These are phyloP conservation scores for Phymatocera aterrima DNA, from an alignment of 2,888 invertebrate genomes.

Conservation along the genomic window DNA sequence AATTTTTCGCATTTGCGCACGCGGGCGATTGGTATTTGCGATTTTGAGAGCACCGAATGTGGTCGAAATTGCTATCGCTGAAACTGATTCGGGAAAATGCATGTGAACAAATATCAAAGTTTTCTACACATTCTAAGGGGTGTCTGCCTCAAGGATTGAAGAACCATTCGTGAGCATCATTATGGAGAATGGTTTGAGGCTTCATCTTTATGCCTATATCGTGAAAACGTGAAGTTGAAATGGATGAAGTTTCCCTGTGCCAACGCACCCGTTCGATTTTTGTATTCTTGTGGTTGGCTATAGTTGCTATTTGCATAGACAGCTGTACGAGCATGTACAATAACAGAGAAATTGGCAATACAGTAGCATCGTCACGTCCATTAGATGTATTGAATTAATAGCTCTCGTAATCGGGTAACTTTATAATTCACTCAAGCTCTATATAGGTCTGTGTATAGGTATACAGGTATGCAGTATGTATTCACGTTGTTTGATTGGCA, in stretches of 20 bases:
- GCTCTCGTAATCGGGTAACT: conserved; percentile 12
- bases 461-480: too few species aligned
- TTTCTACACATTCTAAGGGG: neutral
- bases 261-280: neutral
- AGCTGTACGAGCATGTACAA: neutral
- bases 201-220: neutral
- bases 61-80: neutral
- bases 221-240: neutral
- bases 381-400: conserved; percentile 34
- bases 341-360: conserved; percentile 34
- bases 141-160: neutral
- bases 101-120: neutral
- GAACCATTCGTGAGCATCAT: neutral
- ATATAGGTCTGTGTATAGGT: neutral
- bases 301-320: neutral
- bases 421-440: conserved; percentile 29
- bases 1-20: neutral
- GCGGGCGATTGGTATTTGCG: neutral
- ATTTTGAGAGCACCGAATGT: neutral
- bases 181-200: neutral
- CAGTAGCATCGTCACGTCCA: conserved; percentile 17
- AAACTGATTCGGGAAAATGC: neutral
- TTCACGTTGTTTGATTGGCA: neutral
- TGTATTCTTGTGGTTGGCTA: neutral
- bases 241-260: neutral